A percentile compares a stretch with the other conserved stretches of the same genome.
These are phyloP conservation scores for Zonitis immaculata DNA, from an alignment of 2,888 invertebrate genomes.

Conservation along the genomic window DNA sequence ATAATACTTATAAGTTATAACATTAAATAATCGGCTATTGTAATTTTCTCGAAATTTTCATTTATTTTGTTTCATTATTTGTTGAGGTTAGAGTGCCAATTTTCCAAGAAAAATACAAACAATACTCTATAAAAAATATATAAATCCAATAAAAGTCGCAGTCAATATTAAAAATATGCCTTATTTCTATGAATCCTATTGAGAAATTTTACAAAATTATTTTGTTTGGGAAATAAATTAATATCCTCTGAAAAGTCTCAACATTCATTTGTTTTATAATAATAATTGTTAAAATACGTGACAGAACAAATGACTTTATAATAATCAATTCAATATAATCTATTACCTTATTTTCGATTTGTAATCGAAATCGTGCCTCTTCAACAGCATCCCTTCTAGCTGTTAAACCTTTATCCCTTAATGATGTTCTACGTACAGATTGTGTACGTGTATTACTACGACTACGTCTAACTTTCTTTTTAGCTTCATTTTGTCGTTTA, in stretches of 20 bases:
- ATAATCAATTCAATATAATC: not conserved
- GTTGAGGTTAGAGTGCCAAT: not conserved
- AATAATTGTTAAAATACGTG: not conserved
- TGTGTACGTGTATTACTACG: conserved; percentile 81
- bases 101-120: too few relatives aligned
- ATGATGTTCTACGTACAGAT: conserved; percentile 87
- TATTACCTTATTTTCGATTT: conserved; percentile 45
- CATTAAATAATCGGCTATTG: too few relatives aligned
- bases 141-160: too few relatives aligned
- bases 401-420: conserved; percentile 88
- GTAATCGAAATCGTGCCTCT: conserved; percentile 73
- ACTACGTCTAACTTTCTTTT: conserved; percentile 63
- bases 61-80: not conserved
- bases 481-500: conserved; percentile 58
- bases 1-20: too few relatives aligned
- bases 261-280: too few relatives aligned
- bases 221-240: too few relatives aligned
- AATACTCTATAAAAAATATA: too few relatives aligned
- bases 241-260: too few relatives aligned
- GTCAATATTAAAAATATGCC: too few relatives aligned
- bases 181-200: too few relatives aligned
- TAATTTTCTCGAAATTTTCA: too few relatives aligned
- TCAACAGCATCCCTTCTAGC: conserved; percentile 93
- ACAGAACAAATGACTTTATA: conserved; percentile 3
- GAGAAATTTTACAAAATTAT: too few relatives aligned